Evolutionary conservation across 37 sponge, comb jelly and placozoan species (phyloP), one percentile per base, ranked within the genome.

Genomic region (Halichondria panicea): DNA sequence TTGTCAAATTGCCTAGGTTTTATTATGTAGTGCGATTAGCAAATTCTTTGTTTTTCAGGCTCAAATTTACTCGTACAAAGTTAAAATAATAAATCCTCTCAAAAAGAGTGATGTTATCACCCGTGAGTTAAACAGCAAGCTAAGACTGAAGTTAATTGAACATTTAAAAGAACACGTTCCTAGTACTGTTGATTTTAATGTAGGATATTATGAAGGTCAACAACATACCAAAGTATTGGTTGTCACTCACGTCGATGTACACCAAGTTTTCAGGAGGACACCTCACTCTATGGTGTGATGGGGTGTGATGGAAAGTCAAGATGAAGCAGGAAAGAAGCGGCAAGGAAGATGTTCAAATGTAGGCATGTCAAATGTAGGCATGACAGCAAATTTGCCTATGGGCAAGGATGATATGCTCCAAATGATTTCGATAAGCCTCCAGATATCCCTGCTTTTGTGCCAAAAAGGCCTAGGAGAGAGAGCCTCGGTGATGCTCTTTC

Each of bases 401-500:
- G 77, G 64, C 65, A 42, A 59, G 77, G 43, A 76, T 43, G 77
- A 63, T 76, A 15, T 32, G 39, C 46, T 76, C 4, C 77, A 76
- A 24, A 24, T 63, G 65, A 63, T 48, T 46, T 24, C 27, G 77
- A 76, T 63, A 44, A 71, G 27, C 52, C 75, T 33, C 53, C 56
- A 45, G 33, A 64, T 13, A 22, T 76, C 19, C 64, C 66, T 31
- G 52, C 52, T 48, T 76, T 76, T 54, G 35, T 31, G 15, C 32
- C 70, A 11, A 72, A 72, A 45, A 21, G 39, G 13, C 39, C 73
- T n/a, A n/a, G n/a, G 3, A 72, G 41, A 37, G 73, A 72, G 21
- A 72, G 58, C n/a, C 21, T 72, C 13, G 22, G 21, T 41, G 58
- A 72, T 32, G 73, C 58, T 22, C 25, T 72, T 22, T 35, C 40